These are phyloP conservation scores for Acyrthosiphon pisum DNA, from an alignment of 1,140 invertebrate species.

Conservation along the genomic window DNA sequence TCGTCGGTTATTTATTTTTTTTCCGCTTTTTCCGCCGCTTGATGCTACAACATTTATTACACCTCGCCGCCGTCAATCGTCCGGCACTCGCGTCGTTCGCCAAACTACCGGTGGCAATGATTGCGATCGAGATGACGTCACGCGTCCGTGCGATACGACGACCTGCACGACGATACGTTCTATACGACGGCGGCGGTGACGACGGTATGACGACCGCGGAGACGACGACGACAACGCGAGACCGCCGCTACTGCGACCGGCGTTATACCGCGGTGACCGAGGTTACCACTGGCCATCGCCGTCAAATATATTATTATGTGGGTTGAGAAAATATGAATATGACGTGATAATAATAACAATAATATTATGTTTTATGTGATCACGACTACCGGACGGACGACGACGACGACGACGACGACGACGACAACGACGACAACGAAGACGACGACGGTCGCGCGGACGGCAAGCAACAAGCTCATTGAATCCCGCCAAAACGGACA, in stretches of 20 bases:
- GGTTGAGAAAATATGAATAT: too few species aligned
- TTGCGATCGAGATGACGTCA: neutral
- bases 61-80: neutral
- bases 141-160: neutral
- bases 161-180: neutral
- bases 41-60: neutral
- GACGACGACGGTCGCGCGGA: neutral
- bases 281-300: neutral
- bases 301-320: neutral
- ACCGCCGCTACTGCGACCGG: neutral
- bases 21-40: neutral
- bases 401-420: neutral
- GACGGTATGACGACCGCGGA: neutral
- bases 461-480: constrained; percentile 52
- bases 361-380: neutral
- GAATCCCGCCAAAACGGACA: constrained; percentile 55
- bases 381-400: neutral
- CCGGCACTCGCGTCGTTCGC: neutral
- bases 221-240: neutral
- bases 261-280: neutral
- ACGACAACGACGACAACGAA: neutral
- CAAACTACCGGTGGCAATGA: neutral
- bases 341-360: neutral
- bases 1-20: neutral
- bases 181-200: neutral